Conservation (phyloP, 2,888 invertebrate genomes). For the Endotricha flammealis region DNA sequence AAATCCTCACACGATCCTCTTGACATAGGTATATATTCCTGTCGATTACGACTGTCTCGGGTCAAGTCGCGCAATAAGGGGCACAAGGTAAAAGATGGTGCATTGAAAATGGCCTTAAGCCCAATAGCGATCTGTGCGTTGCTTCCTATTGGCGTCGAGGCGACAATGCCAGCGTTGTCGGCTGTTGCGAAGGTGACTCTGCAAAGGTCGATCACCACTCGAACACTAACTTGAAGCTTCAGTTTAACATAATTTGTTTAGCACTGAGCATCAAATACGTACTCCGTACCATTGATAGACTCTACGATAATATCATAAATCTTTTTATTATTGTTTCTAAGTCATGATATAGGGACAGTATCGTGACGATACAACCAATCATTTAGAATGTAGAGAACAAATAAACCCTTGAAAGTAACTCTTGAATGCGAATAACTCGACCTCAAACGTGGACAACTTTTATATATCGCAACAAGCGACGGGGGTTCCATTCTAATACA, state of each 20-base stretch:
- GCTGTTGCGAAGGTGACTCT: conserved; percentile 65
- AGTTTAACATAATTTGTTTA: conserved; percentile 14
- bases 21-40: too few species aligned
- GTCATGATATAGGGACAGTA: too few species aligned
- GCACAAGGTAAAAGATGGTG: conserved; percentile 79
- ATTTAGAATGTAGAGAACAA: conserved; percentile 16
- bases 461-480: conserved; percentile 36
- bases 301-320: too few species aligned
- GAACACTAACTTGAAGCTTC: conserved; percentile 29
- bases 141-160: conserved; percentile 76
- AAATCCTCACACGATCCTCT: too few species aligned
- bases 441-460: conserved; percentile 52
- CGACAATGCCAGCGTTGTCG: conserved; percentile 64
- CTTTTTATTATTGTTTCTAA: too few species aligned
- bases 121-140: conserved; percentile 73
- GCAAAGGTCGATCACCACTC: conserved; percentile 62
- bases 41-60: conserved; percentile 46
- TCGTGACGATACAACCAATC: conserved; percentile 3
- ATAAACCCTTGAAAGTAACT: conserved; percentile 39
- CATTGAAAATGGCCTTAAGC: conserved; percentile 77
- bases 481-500: conserved; percentile 42
- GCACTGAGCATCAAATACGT: conserved; percentile 1
- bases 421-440: conserved; percentile 40
- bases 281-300: too few species aligned
- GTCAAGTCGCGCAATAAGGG: conserved; percentile 67